These are phyloP conservation scores for Doris montereyensis DNA, from an alignment of 2,888 invertebrate genomes.

Conservation along the genomic window DNA sequence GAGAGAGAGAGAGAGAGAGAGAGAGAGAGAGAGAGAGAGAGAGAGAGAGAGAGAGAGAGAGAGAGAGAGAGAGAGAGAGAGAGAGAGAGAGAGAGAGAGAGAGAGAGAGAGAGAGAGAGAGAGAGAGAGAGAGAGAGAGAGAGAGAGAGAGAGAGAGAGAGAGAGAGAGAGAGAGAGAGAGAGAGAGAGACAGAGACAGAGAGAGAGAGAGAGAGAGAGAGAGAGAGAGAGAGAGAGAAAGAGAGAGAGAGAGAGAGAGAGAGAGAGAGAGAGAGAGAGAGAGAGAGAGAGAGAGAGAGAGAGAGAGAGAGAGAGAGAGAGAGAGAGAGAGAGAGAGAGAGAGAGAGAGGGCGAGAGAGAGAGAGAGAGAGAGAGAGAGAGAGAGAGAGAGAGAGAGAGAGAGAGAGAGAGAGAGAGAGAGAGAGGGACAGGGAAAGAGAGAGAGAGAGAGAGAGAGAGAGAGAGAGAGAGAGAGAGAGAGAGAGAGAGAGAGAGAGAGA, in stretches of 20 bases:
- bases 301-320: constrained; percentile 2
- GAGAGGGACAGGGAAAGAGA: too few species aligned
- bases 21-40: too few species aligned
- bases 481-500: too few species aligned
- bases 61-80: background rate
- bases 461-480: background rate
- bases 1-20: too few species aligned
- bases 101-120: background rate
- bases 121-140: too few species aligned
- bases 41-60: constrained; percentile 6
- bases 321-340: constrained; percentile 22
- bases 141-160: too few species aligned
- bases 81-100: too few species aligned
- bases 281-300: constrained; percentile 6
- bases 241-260: background rate
- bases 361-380: constrained; percentile 7
- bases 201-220: background rate
- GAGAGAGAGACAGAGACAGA: background rate
- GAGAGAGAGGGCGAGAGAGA: too few species aligned
- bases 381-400: constrained; percentile 1
- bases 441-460: constrained; percentile 25
- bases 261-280: background rate
- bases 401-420: background rate
- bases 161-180: too few species aligned
- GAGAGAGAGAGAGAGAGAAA: background rate